These are phyloP conservation scores for Dryas iulia DNA, from an alignment of 1,140 invertebrate genomes.

Conservation along the genomic window DNA sequence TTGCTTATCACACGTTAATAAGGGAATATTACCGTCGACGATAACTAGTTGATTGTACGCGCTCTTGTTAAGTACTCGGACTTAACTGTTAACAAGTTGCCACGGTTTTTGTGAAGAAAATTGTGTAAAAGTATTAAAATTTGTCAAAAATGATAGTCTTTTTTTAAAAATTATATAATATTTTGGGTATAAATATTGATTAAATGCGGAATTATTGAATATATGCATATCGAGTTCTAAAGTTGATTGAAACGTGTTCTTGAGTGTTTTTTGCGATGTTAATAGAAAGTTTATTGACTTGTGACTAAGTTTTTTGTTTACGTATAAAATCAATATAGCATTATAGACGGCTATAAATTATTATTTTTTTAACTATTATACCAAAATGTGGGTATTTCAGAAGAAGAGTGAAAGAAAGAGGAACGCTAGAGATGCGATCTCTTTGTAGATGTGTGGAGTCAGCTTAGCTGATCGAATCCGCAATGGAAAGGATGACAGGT, in stretches of 20 bases:
- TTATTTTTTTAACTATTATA: too few species aligned
- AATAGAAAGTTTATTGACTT: background rate
- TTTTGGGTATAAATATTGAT: background rate
- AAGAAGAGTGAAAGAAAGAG: too few species aligned
- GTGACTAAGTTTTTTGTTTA: background rate
- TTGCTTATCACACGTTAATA: constrained; percentile 28
- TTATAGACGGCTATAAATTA: too few species aligned
- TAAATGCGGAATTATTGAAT: background rate
- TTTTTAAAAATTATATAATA: background rate
- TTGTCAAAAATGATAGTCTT: background rate
- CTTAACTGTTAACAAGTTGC: background rate
- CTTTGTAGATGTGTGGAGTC: too few species aligned
- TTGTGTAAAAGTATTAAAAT: background rate
- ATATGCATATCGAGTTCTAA: background rate
- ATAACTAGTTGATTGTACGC: constrained; percentile 10
- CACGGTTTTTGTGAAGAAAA: too few species aligned
- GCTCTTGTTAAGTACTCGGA: constrained; percentile 8
- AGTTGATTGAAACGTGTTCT: background rate
- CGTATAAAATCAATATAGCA: too few species aligned
- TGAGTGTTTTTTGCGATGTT: background rate
- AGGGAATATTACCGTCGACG: constrained; percentile 33
- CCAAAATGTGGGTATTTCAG: too few species aligned
- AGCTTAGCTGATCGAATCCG: too few species aligned
- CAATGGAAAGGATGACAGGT: too few species aligned
- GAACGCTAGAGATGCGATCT: too few species aligned